phyloP scores from a whole-genome alignment of 2,888 invertebrate genomes.

The Pharmacophagus antenor region DNA sequence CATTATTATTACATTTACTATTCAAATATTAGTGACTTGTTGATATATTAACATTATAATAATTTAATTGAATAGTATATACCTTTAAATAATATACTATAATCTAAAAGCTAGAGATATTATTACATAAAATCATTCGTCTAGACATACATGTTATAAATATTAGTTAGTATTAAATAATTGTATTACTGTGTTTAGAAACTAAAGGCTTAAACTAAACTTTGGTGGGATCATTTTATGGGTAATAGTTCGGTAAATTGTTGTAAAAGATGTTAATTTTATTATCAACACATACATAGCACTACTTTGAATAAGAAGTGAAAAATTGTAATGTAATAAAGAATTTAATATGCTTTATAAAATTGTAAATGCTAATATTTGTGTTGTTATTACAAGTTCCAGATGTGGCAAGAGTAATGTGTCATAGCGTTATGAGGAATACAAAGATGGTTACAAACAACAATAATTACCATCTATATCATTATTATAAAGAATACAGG shows the following conservation, averaged over 20 bases:
- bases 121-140: conserved; percentile 20
- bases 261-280: conserved; percentile 26
- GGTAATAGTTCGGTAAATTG: conserved; percentile 57
- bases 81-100: conserved; percentile 14
- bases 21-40: conserved; percentile 24
- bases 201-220: conserved; percentile 73
- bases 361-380: conserved; percentile 11
- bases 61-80: conserved; percentile 29
- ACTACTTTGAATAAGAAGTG: too few species aligned
- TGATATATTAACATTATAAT: conserved; percentile 24
- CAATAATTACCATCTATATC: neutral
- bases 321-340: neutral
- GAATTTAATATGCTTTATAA: conserved; percentile 3
- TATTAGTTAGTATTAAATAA: conserved; percentile 37
- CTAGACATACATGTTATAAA: conserved; percentile 27
- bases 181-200: conserved; percentile 54
- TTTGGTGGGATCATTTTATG: conserved; percentile 77
- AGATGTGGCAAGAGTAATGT: conserved; percentile 26
- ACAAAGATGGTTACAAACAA: neutral
- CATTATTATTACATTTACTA: conserved; percentile 23
- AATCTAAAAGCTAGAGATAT: conserved; percentile 9
- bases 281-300: conserved; percentile 2
- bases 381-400: conserved; percentile 2
- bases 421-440: conserved; percentile 2
- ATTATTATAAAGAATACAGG: neutral